Evolutionary conservation across 2,888 invertebrate genomes (phyloP).

Genomic region (Eucera pruinosa): DNA sequence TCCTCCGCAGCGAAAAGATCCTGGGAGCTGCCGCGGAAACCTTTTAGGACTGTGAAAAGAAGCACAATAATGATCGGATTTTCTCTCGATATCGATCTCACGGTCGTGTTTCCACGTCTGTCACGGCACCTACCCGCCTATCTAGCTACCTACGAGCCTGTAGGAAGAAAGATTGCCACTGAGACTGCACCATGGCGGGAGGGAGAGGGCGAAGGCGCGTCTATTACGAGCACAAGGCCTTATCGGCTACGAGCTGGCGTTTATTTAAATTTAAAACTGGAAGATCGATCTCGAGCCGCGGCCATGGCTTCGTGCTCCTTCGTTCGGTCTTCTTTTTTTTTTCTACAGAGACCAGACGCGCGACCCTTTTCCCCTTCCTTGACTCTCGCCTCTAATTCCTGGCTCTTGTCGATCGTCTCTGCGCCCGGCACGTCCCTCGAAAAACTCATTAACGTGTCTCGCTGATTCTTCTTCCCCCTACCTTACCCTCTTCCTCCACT

Average conservation of each 20-base stretch:
- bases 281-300: conserved; percentile 76
- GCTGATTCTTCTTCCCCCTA: conserved; percentile 44
- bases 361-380: conserved; percentile 32
- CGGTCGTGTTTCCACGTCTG: conserved; percentile 55
- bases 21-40: conserved; percentile 41
- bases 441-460: conserved; percentile 84
- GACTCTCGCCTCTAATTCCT: conserved; percentile 75
- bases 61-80: conserved; percentile 67
- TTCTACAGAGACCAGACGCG: conserved; percentile 45
- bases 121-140: conserved; percentile 42
- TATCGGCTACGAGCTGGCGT: conserved; percentile 78
- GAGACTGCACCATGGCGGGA: conserved; percentile 26
- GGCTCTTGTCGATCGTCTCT: conserved; percentile 79
- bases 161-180: conserved; percentile 67
- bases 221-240: conserved; percentile 68
- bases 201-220: conserved; percentile 29
- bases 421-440: conserved; percentile 80
- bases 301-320: conserved; percentile 33
- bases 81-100: conserved; percentile 66
- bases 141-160: conserved; percentile 39
- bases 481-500: background rate
- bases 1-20: conserved; percentile 34
- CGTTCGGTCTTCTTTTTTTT: conserved; percentile 14
- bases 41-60: conserved; percentile 59
- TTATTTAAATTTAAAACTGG: conserved; percentile 83